These are phyloP conservation scores for Phaethon lepturus DNA, from an alignment of 2,113 vertebrate species.

Conservation along the genomic window DNA sequence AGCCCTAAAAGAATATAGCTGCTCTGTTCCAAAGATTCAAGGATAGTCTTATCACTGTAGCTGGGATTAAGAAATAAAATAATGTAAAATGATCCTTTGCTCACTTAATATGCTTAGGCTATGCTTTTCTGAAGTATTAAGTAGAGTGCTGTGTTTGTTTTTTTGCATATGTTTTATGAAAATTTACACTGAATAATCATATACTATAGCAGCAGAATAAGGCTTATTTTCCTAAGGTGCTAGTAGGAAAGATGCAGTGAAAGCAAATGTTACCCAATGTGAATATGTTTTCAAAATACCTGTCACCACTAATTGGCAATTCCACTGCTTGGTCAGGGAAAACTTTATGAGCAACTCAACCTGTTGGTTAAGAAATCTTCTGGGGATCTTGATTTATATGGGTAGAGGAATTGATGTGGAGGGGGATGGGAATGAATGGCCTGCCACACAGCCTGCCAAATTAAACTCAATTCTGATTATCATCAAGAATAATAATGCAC, in stretches of 20 bases:
- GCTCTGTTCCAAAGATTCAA: neutral
- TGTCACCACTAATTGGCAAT: constrained; percentile 15
- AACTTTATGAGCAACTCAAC: neutral
- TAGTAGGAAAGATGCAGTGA: neutral
- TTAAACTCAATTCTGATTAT: neutral
- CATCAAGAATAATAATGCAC: neutral
- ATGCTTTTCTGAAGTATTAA: neutral
- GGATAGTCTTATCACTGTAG: neutral
- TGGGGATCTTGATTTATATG: neutral
- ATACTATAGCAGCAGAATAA: neutral
- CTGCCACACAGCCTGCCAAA: neutral
- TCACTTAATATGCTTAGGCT: neutral
- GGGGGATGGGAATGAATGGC: neutral
- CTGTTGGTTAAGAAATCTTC: neutral
- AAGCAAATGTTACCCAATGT: neutral
- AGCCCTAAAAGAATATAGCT: neutral
- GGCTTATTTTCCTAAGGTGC: neutral
- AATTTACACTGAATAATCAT: neutral
- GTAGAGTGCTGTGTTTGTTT: neutral
- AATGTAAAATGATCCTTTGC: neutral
- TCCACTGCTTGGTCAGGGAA: neutral
- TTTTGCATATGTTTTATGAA: neutral
- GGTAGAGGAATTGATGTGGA: neutral
- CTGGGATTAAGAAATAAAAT: neutral
- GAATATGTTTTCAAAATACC: neutral